These are phyloP conservation scores for Carduelis carduelis DNA, from an alignment of 2,797 vertebrate genomes.

Conservation along the genomic window DNA sequence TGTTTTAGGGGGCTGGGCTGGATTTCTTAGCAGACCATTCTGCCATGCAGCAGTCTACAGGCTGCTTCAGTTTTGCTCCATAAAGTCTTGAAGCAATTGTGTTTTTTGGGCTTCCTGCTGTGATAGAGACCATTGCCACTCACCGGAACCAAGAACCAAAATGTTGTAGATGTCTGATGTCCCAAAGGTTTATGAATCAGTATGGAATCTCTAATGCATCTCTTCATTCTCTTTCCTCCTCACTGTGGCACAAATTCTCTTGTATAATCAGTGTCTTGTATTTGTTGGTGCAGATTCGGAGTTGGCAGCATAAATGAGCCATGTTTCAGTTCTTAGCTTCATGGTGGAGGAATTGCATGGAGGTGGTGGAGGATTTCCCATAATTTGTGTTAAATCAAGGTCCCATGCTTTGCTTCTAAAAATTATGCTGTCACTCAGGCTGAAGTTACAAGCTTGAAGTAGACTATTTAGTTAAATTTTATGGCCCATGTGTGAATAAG, in stretches of 20 bases:
- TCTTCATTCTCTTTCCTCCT: background rate
- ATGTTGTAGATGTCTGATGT: background rate
- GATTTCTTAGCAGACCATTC: background rate
- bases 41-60: background rate
- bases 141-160: background rate
- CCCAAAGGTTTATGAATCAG: accelerated
- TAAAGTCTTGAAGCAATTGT: background rate
- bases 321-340: background rate
- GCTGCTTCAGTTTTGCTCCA: background rate
- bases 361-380: background rate
- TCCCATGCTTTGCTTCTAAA: background rate
- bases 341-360: background rate
- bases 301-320: background rate
- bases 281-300: background rate
- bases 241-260: background rate
- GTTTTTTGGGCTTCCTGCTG: background rate
- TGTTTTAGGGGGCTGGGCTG: background rate
- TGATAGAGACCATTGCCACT: background rate
- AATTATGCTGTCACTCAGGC: background rate
- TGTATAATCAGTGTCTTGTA: background rate
- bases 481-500: background rate
- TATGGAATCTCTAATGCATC: background rate
- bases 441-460: background rate
- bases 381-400: background rate
- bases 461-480: background rate